These are phyloP conservation scores for Anagrus nilaparvatae DNA, from an alignment of 1,140 invertebrate species.

Conservation along the genomic window DNA sequence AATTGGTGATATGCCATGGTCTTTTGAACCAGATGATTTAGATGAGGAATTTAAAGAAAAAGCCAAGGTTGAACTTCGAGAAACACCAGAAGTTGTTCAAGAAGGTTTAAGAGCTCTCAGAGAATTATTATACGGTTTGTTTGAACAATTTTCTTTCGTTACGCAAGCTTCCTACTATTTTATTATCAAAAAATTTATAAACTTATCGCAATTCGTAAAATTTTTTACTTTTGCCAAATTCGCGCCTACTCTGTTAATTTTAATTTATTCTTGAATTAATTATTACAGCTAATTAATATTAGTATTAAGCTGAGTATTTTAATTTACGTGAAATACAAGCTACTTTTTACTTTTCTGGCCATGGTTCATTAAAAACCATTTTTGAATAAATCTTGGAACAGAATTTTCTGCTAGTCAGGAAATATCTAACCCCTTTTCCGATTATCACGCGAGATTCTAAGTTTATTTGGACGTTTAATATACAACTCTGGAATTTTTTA, in stretches of 20 bases:
- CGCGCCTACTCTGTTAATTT: neutral
- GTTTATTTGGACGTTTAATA: neutral
- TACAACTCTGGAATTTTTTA: neutral
- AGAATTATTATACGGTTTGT: conserved; percentile 6
- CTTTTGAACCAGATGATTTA: too few relatives aligned
- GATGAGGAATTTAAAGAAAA: conserved; percentile 5
- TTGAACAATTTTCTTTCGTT: neutral
- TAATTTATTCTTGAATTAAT: neutral
- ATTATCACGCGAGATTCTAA: neutral
- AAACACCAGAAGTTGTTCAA: conserved; percentile 8
- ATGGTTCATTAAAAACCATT: neutral
- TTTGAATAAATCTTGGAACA: neutral
- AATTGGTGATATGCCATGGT: too few relatives aligned
- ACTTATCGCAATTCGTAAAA: neutral
- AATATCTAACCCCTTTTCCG: neutral
- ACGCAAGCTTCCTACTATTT: neutral
- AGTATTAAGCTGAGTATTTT: too few relatives aligned
- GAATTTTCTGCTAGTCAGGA: neutral
- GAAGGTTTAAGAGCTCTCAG: conserved; percentile 5
- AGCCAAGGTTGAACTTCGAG: conserved; percentile 9
- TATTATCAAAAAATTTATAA: neutral
- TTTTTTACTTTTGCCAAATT: neutral
- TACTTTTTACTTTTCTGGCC: too few relatives aligned
- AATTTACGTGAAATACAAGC: too few relatives aligned
- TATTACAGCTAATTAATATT: neutral